phyloP scores from a whole-genome alignment of 2,888 invertebrate genomes.

The Torymus auratus region DNA sequence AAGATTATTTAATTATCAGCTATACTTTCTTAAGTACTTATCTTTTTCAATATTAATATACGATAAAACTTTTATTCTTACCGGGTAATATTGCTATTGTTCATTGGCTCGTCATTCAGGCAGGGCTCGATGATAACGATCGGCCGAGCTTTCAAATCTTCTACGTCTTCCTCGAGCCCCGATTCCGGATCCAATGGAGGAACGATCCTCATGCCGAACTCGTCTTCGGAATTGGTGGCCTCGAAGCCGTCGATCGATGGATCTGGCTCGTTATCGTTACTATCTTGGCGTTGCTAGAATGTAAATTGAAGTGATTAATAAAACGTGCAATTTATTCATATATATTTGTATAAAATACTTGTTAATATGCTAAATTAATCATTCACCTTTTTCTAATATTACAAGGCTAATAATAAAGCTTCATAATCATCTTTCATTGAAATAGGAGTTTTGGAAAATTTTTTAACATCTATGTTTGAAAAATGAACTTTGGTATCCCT shows the following conservation, averaged over 20 bases:
- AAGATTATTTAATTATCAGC: too few species aligned
- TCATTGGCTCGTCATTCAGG: conserved; percentile 27
- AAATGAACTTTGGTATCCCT: too few species aligned
- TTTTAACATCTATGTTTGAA: too few species aligned
- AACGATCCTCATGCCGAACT: conserved; percentile 70
- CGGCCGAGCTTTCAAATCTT: conserved; percentile 70
- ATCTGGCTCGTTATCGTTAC: conserved; percentile 54
- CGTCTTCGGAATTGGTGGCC: conserved; percentile 69
- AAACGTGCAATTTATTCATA: neutral
- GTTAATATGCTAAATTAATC: too few species aligned
- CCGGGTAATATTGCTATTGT: conserved; percentile 36
- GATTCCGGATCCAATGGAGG: conserved; percentile 48
- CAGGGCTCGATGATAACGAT: conserved; percentile 68
- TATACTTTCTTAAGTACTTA: too few species aligned
- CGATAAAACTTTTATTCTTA: conserved; percentile 1
- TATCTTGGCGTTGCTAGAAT: conserved; percentile 32
- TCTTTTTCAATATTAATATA: too few species aligned
- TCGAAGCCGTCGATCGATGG: conserved; percentile 65
- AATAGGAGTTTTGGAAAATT: too few species aligned
- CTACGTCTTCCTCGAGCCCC: conserved; percentile 62
- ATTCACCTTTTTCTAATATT: too few species aligned
- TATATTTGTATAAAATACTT: neutral
- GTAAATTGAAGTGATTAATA: neutral
- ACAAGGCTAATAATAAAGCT: too few species aligned
- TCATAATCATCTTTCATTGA: too few species aligned